Percentiles rank a stretch among this genome's conserved stretches.
Evolutionary conservation across 2,797 vertebrate species (phyloP).

Genomic region (Toxotes lorentzi): DNA sequence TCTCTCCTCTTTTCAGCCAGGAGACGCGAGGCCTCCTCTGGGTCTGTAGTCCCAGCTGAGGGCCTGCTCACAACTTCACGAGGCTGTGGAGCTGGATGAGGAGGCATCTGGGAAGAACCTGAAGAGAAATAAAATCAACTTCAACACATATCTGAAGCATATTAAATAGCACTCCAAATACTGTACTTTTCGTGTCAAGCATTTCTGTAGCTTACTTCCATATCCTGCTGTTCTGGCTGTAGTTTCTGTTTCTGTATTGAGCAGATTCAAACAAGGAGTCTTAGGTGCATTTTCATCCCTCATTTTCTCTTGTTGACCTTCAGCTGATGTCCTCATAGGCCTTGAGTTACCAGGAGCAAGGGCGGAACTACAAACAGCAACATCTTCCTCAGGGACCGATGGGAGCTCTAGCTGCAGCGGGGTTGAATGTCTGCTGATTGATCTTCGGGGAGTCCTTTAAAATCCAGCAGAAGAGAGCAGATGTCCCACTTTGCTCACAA

Average conservation of each 20-base stretch:
- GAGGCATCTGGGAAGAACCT: slow-evolving; percentile 47
- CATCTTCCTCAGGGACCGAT: slow-evolving; percentile 80
- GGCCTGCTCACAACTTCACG: slow-evolving; percentile 68
- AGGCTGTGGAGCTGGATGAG: slow-evolving; percentile 43
- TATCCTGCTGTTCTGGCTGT: slow-evolving; percentile 46
- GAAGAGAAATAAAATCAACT: slow-evolving; percentile 4
- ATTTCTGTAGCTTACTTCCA: slow-evolving; percentile 58
- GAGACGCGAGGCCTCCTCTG: slow-evolving; percentile 90
- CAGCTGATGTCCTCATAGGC: slow-evolving; percentile 81
- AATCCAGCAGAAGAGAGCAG: slow-evolving; percentile 18
- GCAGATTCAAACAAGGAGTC: slow-evolving; percentile 30
- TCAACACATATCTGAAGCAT: background rate
- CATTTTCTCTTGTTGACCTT: slow-evolving; percentile 78
- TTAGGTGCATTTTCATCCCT: slow-evolving; percentile 41
- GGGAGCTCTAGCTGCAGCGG: slow-evolving; percentile 79
- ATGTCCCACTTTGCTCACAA: slow-evolving; percentile 28
- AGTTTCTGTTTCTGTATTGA: slow-evolving; percentile 4
- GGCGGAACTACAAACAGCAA: slow-evolving; percentile 30
- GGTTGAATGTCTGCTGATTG: slow-evolving; percentile 66
- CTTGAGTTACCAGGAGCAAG: slow-evolving; percentile 70
- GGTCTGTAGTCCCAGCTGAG: slow-evolving; percentile 90
- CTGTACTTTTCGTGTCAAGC: background rate
- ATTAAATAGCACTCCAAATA: background rate
- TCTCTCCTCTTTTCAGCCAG: slow-evolving; percentile 92
- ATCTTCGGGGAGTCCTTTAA: slow-evolving; percentile 65